Evolutionary conservation across 2,797 vertebrate genomes (phyloP).

Genomic region (Masticophis lateralis): DNA sequence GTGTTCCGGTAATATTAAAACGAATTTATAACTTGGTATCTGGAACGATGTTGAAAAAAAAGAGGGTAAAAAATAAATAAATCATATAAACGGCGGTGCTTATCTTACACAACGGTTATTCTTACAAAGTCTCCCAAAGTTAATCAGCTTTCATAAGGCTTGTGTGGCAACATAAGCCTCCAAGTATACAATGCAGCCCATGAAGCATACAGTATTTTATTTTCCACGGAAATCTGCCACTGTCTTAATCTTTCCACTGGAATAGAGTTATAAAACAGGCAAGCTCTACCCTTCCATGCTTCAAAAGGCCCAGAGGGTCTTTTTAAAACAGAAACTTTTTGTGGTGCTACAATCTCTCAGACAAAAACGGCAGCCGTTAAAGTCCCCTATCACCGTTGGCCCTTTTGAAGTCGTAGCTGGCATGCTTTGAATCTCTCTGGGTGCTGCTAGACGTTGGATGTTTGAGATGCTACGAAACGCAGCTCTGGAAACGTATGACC

Average conservation of each 20-base stretch:
- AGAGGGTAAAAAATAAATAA: neutral
- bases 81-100: neutral
- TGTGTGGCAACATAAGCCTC: neutral
- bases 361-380: neutral
- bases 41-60: neutral
- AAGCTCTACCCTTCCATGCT: neutral
- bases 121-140: neutral
- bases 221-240: neutral
- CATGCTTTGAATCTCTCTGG: neutral
- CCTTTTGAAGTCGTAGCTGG: neutral
- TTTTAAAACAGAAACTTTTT: neutral
- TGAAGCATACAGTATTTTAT: neutral
- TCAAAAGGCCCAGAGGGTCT: neutral
- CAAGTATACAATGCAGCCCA: neutral
- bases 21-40: neutral
- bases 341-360: neutral
- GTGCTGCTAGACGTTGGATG: neutral
- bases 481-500: neutral
- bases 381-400: neutral
- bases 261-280: neutral
- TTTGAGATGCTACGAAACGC: neutral
- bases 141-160: neutral
- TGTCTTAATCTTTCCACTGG: neutral
- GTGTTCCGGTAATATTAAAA: neutral
- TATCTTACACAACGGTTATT: neutral